Evolutionary conservation across 2,113 vertebrate species (phyloP).

Genomic region (Dipodomys stephensi): DNA sequence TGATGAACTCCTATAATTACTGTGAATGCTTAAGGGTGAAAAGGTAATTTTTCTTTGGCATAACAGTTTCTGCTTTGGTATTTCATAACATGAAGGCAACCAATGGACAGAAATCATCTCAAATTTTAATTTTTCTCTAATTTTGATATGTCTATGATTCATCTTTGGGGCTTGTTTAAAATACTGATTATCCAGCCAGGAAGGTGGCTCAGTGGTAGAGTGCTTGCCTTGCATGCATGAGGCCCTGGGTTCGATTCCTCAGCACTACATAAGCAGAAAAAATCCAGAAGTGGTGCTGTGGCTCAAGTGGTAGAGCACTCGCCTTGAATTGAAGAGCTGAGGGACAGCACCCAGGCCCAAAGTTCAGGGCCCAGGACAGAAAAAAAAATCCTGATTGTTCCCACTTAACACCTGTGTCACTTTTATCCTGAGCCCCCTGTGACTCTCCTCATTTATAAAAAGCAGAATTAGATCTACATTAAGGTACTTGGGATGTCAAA

Average conservation of each 20-base stretch:
- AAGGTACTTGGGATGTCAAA: slow-evolving; percentile 10
- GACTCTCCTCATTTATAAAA: neutral
- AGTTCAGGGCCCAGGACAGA: too few species aligned
- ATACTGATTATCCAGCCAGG: neutral
- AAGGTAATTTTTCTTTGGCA: slow-evolving; percentile 63
- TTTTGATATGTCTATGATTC: neutral
- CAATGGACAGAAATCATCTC: neutral
- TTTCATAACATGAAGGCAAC: slow-evolving; percentile 42
- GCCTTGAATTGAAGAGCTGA: too few species aligned
- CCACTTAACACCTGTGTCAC: neutral
- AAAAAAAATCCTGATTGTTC: neutral
- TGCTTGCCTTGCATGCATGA: too few species aligned
- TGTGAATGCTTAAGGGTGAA: slow-evolving; percentile 27
- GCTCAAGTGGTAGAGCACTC: too few species aligned
- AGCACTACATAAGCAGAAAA: too few species aligned
- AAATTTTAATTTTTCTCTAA: neutral
- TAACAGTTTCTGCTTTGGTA: slow-evolving; percentile 34
- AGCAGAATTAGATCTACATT: neutral
- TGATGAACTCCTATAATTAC: slow-evolving; percentile 53
- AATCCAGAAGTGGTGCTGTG: too few species aligned
- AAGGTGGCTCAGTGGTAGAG: too few species aligned
- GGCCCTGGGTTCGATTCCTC: too few species aligned
- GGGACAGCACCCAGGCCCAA: too few species aligned
- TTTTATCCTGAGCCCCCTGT: neutral
- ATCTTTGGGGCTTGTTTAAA: neutral